Evolutionary conservation across 2,888 invertebrate species (phyloP).

Genomic region (Nycteola revayana): DNA sequence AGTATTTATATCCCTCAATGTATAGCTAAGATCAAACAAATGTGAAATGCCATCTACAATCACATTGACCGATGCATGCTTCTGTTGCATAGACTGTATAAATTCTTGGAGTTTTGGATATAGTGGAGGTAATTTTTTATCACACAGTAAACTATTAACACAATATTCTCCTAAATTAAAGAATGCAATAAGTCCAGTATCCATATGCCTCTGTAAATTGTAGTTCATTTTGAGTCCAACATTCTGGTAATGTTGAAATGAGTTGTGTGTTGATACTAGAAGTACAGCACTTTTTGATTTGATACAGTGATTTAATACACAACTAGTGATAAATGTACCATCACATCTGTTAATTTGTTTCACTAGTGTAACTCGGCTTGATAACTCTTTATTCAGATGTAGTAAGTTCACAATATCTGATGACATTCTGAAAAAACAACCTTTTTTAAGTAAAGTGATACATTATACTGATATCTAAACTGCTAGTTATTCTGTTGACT

Average conservation of each 20-base stretch:
- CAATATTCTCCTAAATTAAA: constrained; percentile 55
- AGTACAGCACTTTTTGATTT: constrained; percentile 83
- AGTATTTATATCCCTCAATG: constrained; percentile 70
- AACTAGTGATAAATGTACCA: constrained; percentile 87
- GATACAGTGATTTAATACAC: constrained; percentile 83
- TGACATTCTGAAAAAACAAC: constrained; percentile 77
- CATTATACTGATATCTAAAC: too few relatives aligned
- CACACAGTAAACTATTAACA: constrained; percentile 39
- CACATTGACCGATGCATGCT: constrained; percentile 72
- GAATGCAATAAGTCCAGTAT: constrained; percentile 54
- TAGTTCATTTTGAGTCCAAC: constrained; percentile 88
- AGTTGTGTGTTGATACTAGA: constrained; percentile 86
- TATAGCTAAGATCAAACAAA: constrained; percentile 84
- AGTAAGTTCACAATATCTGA: constrained; percentile 84
- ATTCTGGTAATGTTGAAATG: constrained; percentile 87
- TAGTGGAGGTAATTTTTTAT: constrained; percentile 58
- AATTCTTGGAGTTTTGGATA: constrained; percentile 62
- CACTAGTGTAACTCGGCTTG: constrained; percentile 82
- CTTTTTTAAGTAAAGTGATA: too few relatives aligned
- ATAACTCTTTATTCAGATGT: constrained; percentile 83
- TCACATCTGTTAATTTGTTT: constrained; percentile 87
- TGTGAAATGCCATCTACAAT: constrained; percentile 89
- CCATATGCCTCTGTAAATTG: constrained; percentile 80
- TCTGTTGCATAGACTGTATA: constrained; percentile 53
- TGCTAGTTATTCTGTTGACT: too few relatives aligned